phyloP scores from a whole-genome alignment of 1,140 invertebrate species.

The Triops longicaudatus region DNA sequence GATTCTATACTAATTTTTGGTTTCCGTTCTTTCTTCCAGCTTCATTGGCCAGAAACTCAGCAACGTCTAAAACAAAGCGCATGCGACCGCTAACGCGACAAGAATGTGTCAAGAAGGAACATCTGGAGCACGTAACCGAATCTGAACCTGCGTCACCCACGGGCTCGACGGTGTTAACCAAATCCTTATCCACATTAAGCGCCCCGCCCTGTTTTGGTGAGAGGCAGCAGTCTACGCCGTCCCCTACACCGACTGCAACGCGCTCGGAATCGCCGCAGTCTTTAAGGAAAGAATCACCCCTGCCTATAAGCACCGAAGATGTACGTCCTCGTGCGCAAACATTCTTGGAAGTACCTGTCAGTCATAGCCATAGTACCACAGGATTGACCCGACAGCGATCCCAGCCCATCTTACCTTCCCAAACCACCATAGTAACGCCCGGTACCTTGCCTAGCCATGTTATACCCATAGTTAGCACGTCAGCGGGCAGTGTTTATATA shows the following conservation, averaged over 20 bases:
- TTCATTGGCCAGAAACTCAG: background rate
- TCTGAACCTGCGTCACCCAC: slow-evolving; percentile 20
- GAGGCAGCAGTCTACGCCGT: background rate
- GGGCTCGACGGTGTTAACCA: background rate
- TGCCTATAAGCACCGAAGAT: background rate
- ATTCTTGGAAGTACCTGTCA: slow-evolving; percentile 11
- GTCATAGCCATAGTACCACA: slow-evolving; percentile 23
- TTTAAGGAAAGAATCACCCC: background rate
- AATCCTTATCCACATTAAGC: background rate
- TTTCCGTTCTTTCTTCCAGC: slow-evolving; percentile 10
- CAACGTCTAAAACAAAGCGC: slow-evolving; percentile 14
- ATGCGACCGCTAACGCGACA: slow-evolving; percentile 23
- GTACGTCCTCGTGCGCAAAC: background rate
- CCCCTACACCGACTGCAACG: background rate
- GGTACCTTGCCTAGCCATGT: background rate
- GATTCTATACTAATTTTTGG: background rate
- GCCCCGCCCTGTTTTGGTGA: background rate
- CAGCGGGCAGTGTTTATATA: background rate
- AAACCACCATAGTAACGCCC: slow-evolving; percentile 25
- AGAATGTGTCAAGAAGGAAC: slow-evolving; percentile 25
- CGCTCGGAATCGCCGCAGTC: background rate
- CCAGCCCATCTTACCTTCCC: slow-evolving; percentile 30
- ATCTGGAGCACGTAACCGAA: slow-evolving; percentile 19
- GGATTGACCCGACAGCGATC: slow-evolving; percentile 31
- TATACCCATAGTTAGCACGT: background rate